Evolutionary conservation across 2,797 vertebrate genomes (phyloP).

Genomic region (Echiichthys vipera): DNA sequence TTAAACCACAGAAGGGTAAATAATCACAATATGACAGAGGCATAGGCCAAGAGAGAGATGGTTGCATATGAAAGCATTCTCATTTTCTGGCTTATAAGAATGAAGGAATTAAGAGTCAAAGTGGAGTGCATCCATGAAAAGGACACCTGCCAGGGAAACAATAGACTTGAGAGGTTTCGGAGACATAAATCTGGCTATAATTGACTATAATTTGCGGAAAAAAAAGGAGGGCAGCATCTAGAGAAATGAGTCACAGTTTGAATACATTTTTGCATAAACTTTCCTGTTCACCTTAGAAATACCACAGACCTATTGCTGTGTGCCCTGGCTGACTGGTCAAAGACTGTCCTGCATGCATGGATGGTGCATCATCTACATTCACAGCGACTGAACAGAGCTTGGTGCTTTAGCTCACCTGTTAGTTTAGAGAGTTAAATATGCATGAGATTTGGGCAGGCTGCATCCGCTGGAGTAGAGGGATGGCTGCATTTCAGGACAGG

Average conservation of each 20-base stretch:
- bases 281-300: conserved; percentile 12
- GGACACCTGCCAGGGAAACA: conserved; percentile 39
- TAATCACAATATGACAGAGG: conserved; percentile 68
- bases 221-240: not conserved
- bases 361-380: conserved; percentile 23
- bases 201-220: conserved; percentile 15
- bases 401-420: conserved; percentile 55
- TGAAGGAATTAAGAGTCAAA: conserved; percentile 49
- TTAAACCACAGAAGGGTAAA: conserved; percentile 74
- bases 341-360: conserved; percentile 14
- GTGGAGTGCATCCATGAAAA: conserved; percentile 45
- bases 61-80: conserved; percentile 56
- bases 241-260: not conserved
- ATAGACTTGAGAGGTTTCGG: conserved; percentile 19
- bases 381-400: conserved; percentile 18
- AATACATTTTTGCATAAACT: not conserved
- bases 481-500: conserved; percentile 55
- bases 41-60: conserved; percentile 53
- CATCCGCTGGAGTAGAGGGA: conserved; percentile 51
- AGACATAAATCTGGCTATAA: conserved; percentile 26
- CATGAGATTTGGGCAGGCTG: conserved; percentile 54
- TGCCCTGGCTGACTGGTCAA: conserved; percentile 2
- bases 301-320: conserved; percentile 2
- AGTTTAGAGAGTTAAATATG: conserved; percentile 67
- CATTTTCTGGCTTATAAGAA: conserved; percentile 54